Base-by-base conservation (phyloP, 2,113 vertebrate genomes). In the Tichodroma muraria region DNA sequence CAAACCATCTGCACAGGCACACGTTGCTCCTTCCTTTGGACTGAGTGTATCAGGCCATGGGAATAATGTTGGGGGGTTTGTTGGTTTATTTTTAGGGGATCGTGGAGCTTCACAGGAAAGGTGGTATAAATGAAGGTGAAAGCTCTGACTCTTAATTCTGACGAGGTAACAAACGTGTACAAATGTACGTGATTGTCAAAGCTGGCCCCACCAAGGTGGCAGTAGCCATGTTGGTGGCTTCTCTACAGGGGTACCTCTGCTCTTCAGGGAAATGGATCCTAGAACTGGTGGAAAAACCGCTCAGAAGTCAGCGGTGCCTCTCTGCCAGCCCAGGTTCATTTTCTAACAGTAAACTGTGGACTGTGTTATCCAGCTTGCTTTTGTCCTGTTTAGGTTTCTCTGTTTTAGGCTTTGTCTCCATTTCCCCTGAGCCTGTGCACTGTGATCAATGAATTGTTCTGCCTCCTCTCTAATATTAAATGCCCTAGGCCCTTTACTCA, bases 151-250 rank as follows among this genome's bases (percentile, higher is more conserved):
- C 13, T 45, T 35, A 52, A 33, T 59, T 73, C 50, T 63, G 49
- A 5, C 35, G 28, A 28, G 15, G 50, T 66, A 65, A 72, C 11
- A 61, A 57, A 53, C 11, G 3, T 45, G 15, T 22, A 37, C 28
- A 44, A 69, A 69, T 0, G 0, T 28, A 28, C 2, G 0, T 11
- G 7, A 66, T 21, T 73, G n/a, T 59, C 33, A 80, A 69, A 81
- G 16, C 4, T 61, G 59, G 20, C 50, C 77, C 28, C 49, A 42
- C 17, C 17, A 9, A 10, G 16, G 54, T 49, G 19, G 6, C 31
- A 76, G 19, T 42, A 59, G 45, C 12, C 25, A 12, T 6, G 9
- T 6, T 9, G 7, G 21, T 15, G 30, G 4, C 31, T 91, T 89
- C n/a, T 23, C 11, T 4, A 16, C 7, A 61, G 28, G 33, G 15